These are phyloP conservation scores for Lepidocyrtinus sp. DNA, from an alignment of 2,888 invertebrate species.

Conservation along the genomic window DNA sequence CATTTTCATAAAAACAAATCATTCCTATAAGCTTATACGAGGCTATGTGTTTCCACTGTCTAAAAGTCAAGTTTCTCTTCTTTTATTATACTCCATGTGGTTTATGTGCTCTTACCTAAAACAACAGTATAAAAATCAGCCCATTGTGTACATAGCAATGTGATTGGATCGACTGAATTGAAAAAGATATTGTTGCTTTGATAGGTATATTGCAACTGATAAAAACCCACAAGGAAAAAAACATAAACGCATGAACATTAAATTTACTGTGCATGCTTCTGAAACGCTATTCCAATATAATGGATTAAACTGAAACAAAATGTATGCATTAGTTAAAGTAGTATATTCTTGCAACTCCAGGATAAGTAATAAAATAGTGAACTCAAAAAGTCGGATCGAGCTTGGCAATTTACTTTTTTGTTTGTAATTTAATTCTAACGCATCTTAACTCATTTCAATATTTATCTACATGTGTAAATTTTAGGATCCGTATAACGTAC, in stretches of 20 bases:
- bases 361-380: no score
- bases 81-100: not conserved
- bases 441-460: not conserved
- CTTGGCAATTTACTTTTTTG: not conserved
- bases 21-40: not conserved
- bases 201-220: not conserved
- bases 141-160: no score
- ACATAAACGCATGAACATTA: not conserved
- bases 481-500: not conserved
- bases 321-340: not conserved
- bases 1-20: slow-evolving; percentile 51
- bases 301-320: not conserved
- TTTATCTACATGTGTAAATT: not conserved
- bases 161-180: not conserved
- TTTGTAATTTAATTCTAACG: not conserved
- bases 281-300: slow-evolving; percentile 4
- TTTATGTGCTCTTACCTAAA: not conserved
- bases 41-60: not conserved
- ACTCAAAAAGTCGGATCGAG: no score
- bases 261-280: not conserved
- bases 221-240: not conserved
- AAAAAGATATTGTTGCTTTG: not conserved
- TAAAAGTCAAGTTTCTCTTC: not conserved
- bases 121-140: not conserved
- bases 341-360: not conserved